A percentile compares a stretch with the other conserved stretches of the same genome.
Conservation (phyloP, 2,797 vertebrate species). For the Perodicticus potto region DNA sequence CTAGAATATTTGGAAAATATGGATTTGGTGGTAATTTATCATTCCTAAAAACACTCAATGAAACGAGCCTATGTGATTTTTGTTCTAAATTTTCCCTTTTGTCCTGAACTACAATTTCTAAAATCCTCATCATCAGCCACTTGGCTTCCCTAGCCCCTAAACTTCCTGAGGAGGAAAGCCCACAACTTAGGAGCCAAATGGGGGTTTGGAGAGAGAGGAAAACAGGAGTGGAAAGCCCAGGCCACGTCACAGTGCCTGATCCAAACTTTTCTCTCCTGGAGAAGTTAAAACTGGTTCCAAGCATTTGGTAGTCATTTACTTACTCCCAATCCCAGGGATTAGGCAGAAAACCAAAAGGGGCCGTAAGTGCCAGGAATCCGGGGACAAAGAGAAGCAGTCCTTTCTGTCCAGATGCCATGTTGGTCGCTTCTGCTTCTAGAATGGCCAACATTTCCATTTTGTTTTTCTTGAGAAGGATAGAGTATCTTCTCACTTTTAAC, state of each 20-base stretch:
- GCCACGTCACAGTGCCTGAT: not conserved
- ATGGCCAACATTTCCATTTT: not conserved
- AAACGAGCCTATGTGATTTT: not conserved
- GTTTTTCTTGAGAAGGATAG: not conserved
- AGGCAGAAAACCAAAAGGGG: not conserved
- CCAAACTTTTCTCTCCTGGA: not conserved
- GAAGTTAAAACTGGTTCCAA: not conserved
- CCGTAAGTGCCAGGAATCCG: not conserved
- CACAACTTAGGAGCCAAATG: not conserved
- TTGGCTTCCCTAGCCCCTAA: not conserved
- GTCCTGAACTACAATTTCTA: not conserved
- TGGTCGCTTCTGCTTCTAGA: not conserved
- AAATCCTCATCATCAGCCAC: not conserved
- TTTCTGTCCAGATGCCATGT: fast-evolving
- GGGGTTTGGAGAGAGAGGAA: not conserved
- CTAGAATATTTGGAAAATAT: not conserved
- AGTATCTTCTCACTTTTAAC: not conserved
- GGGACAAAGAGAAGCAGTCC: not conserved
- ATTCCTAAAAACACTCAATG: not conserved
- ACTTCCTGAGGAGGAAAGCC: not conserved
- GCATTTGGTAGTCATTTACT: not conserved
- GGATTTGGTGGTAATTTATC: not conserved
- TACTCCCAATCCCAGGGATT: not conserved
- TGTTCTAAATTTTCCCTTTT: not conserved
- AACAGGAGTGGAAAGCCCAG: not conserved